Conservation (phyloP, 1,140 invertebrate genomes). For the Drosophila orosa region DNA sequence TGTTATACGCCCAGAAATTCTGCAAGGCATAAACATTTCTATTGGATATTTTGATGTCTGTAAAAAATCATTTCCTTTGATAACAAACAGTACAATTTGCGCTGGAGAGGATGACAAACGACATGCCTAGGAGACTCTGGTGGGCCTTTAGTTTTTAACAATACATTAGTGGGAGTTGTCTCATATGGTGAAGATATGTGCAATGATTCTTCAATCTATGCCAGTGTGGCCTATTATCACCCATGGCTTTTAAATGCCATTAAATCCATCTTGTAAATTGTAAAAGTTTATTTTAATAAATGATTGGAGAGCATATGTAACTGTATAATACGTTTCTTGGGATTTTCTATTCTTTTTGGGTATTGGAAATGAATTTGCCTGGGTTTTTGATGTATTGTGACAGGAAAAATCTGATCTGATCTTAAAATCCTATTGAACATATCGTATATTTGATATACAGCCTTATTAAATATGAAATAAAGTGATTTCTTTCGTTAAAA, state of each 20-base stretch:
- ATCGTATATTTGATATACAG: too few relatives aligned
- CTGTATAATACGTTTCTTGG: too few relatives aligned
- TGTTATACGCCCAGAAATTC: too few relatives aligned
- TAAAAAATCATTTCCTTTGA: neutral
- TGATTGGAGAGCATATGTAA: too few relatives aligned
- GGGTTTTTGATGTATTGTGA: too few relatives aligned
- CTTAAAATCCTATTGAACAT: too few relatives aligned
- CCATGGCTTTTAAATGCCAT: neutral
- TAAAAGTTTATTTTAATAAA: too few relatives aligned
- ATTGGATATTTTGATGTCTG: neutral
- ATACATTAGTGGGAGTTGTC: neutral
- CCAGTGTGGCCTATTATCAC: neutral
- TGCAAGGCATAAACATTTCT: neutral
- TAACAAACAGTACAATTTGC: neutral
- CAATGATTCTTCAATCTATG: neutral
- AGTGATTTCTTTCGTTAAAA: too few relatives aligned
- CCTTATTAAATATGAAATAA: too few relatives aligned
- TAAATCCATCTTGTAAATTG: neutral
- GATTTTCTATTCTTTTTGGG: too few relatives aligned
- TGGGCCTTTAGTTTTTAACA: neutral
- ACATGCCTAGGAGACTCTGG: neutral
- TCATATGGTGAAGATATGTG: neutral
- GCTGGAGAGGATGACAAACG: neutral
- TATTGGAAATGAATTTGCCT: too few relatives aligned
- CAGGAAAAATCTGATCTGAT: too few relatives aligned